Evolutionary conservation across 2,113 vertebrate species (phyloP).

Genomic region (Chamaea fasciata): DNA sequence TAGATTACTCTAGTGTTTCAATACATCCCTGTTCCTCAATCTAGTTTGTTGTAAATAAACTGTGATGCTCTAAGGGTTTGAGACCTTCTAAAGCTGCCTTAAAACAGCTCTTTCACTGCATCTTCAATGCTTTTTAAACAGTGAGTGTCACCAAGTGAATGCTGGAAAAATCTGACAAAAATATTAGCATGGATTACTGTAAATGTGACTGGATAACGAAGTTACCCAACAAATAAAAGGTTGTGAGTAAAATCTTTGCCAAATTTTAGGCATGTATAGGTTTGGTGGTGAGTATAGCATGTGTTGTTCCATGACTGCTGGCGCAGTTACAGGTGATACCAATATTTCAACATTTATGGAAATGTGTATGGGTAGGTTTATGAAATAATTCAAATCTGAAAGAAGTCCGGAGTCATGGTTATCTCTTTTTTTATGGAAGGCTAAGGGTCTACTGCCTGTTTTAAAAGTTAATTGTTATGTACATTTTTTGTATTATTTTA

Average conservation of each 20-base stretch:
- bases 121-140: background rate
- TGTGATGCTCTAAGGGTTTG: background rate
- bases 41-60: background rate
- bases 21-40: background rate
- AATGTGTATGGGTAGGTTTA: no score
- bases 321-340: fast-evolving
- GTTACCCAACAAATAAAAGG: background rate
- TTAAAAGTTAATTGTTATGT: background rate
- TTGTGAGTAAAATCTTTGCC: background rate
- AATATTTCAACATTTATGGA: background rate
- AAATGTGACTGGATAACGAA: background rate
- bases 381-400: background rate
- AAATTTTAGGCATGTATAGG: background rate
- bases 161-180: background rate
- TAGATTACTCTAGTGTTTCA: slow-evolving; percentile 31
- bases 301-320: background rate
- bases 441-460: background rate
- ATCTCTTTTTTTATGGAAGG: background rate
- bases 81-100: background rate
- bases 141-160: background rate
- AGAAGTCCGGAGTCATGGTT: fast-evolving
- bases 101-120: background rate
- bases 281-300: background rate
- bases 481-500: background rate
- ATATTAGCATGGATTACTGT: background rate